Base-by-base conservation (phyloP, 2,113 vertebrate genomes). In the Saimiri boliviensis region DNA sequence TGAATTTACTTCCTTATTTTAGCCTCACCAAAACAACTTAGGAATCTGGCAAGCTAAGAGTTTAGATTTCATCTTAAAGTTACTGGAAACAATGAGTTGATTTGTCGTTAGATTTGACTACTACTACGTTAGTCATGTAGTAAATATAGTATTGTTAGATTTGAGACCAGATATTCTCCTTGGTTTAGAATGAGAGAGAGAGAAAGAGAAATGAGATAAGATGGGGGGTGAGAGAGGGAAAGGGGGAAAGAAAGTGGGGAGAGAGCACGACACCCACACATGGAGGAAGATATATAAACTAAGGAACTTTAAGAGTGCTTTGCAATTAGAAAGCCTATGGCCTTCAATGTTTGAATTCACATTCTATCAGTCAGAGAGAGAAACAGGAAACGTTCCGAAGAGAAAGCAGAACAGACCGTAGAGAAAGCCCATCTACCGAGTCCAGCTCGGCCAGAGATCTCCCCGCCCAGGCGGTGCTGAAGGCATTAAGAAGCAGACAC, bases 311-410 rank as follows among this genome's bases (percentile, higher is more conserved):
- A 84, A 71, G 79, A 74, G 88, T 68, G 8, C n/a, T 54, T 60
- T 92, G 70, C 32, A 56, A 60, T 86, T 79, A 95, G 93, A 94
- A 94, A 90, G 49, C 66, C 63, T 21, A 86, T 52, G 52, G 40
- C 77, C 52, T 70, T 95, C 79, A 68, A 47, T 42, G 2, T n/a
- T 86, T 2, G 9, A 91, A 94, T 89, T 88, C 73, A 73, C 86
- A 81, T 47, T 76, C 35, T 45, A 49, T 92, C 52, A 70, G 56
- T 30, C 49, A 89, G 52, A 86, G 0, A 70, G 23, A 84, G n/a
- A 74, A 71, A 83, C 2, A 84, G 42, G 37, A 58, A 86, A 80
- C 14, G 6, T 23, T 80, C 76, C 56, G 13, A 71, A 83, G 52
- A 82, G 47, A 88, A 90, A 77, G 25, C 35, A 60, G 37, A 82